phyloP scores from a whole-genome alignment of 2,113 vertebrate genomes.

The Rana temporaria region DNA sequence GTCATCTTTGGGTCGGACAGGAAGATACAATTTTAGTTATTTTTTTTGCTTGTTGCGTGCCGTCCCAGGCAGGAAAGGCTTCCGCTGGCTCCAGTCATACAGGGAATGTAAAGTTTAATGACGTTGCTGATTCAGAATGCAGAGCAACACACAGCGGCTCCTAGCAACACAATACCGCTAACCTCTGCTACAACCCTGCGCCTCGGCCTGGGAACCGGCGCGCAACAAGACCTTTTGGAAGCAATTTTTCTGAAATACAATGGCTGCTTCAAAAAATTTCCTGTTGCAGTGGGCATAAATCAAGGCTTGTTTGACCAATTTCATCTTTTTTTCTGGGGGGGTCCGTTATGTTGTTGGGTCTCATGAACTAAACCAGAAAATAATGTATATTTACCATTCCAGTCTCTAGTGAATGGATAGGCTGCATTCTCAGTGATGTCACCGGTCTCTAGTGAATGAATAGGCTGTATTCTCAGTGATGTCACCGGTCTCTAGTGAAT shows the following conservation, averaged over 20 bases:
- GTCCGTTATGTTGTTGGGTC: neutral
- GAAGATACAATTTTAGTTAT: slow-evolving; percentile 67
- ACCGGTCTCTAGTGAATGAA: no score
- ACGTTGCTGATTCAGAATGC: slow-evolving; percentile 71
- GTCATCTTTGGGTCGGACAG: slow-evolving; percentile 64
- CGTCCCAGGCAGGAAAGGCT: slow-evolving; percentile 69
- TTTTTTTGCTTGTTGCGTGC: slow-evolving; percentile 64
- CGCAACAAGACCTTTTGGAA: slow-evolving; percentile 63
- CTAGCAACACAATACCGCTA: slow-evolving; percentile 55
- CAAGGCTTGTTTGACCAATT: neutral
- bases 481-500: no score
- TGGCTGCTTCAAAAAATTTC: slow-evolving; percentile 68
- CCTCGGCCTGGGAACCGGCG: slow-evolving; percentile 73
- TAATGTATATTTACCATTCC: no score
- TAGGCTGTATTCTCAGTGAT: no score
- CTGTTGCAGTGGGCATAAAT: slow-evolving; percentile 60
- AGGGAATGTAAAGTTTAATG: slow-evolving; percentile 60
- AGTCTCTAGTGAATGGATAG: no score
- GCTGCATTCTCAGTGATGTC: no score
- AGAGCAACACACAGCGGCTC: slow-evolving; percentile 58
- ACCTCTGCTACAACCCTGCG: slow-evolving; percentile 57
- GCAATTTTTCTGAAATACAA: slow-evolving; percentile 69
- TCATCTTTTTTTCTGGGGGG: neutral
- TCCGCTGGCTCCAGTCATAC: slow-evolving; percentile 68
- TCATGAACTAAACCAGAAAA: no score